Evolutionary conservation across 2,888 invertebrate genomes (phyloP).

Genomic region (Xanthia togata): DNA sequence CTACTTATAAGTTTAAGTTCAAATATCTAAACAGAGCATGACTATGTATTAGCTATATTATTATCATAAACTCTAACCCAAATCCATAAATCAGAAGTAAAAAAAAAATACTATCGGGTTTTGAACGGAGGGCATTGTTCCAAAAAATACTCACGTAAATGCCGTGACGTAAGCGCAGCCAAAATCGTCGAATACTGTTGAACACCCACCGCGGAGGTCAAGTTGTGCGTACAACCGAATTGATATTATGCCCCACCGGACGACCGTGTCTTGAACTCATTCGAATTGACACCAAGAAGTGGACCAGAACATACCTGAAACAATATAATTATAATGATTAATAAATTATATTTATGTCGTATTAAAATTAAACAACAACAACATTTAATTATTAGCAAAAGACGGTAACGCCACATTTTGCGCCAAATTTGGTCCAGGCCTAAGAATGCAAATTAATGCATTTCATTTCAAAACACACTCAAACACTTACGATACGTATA

Average conservation of each 20-base stretch:
- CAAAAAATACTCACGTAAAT: conserved; percentile 68
- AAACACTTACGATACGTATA: background rate
- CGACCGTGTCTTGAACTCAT: conserved; percentile 58
- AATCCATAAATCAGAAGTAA: conserved; percentile 33
- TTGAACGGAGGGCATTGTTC: conserved; percentile 74
- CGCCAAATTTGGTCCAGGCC: background rate
- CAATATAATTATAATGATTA: conserved; percentile 58
- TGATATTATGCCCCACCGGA: conserved; percentile 33
- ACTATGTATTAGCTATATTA: conserved; percentile 24
- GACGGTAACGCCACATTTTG: conserved; percentile 4
- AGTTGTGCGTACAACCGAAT: conserved; percentile 38
- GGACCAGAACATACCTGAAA: conserved; percentile 74
- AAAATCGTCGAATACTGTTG: conserved; percentile 52
- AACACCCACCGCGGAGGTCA: conserved; percentile 55
- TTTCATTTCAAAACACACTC: conserved; percentile 18
- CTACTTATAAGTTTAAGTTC: conserved; percentile 3
- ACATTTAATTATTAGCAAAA: background rate
- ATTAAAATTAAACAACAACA: background rate
- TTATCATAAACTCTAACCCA: conserved; percentile 32
- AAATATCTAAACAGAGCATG: conserved; percentile 34
- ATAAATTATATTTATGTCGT: conserved; percentile 4
- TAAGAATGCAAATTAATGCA: conserved; percentile 13
- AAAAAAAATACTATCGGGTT: conserved; percentile 38
- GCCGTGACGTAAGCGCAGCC: conserved; percentile 71
- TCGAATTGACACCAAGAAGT: conserved; percentile 47